A percentile compares a stretch with the other conserved stretches of the same genome.
These are phyloP conservation scores for Therioaphis trifolii DNA, from an alignment of 2,888 invertebrate genomes.

Conservation along the genomic window DNA sequence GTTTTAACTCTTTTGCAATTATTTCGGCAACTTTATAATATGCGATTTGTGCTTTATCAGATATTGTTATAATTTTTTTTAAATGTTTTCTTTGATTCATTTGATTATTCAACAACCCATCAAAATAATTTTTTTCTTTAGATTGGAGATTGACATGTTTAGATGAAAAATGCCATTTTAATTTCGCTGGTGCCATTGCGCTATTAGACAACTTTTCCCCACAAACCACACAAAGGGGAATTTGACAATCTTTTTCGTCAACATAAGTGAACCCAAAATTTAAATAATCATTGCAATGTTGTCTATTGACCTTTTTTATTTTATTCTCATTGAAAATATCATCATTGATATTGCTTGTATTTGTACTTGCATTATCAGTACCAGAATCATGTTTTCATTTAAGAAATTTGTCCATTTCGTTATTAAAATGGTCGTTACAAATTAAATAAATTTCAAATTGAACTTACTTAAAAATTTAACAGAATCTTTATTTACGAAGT, in stretches of 20 bases:
- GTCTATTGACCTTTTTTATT: conserved; percentile 27
- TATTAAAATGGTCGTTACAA: conserved; percentile 40
- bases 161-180: background rate
- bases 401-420: conserved; percentile 32
- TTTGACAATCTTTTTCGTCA: conserved; percentile 19
- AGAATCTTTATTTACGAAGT: conserved; percentile 14
- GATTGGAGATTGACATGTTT: conserved; percentile 1
- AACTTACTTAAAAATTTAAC: conserved; percentile 13
- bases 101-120: conserved; percentile 9
- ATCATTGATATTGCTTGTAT: conserved; percentile 17
- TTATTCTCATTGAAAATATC: conserved; percentile 24
- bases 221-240: conserved; percentile 34
- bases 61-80: conserved; percentile 6
- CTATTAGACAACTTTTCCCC: conserved; percentile 23
- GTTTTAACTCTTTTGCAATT: conserved; percentile 27
- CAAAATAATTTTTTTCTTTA: background rate
- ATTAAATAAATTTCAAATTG: conserved; percentile 30
- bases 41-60: conserved; percentile 38
- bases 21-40: conserved; percentile 30
- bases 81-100: conserved; percentile 7
- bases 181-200: background rate
- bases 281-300: conserved; percentile 37
- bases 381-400: conserved; percentile 33
- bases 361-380: conserved; percentile 1
- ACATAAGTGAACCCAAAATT: conserved; percentile 25